These are phyloP conservation scores for Hypotaenidia okinawae DNA, from an alignment of 2,797 vertebrate genomes.

Conservation along the genomic window DNA sequence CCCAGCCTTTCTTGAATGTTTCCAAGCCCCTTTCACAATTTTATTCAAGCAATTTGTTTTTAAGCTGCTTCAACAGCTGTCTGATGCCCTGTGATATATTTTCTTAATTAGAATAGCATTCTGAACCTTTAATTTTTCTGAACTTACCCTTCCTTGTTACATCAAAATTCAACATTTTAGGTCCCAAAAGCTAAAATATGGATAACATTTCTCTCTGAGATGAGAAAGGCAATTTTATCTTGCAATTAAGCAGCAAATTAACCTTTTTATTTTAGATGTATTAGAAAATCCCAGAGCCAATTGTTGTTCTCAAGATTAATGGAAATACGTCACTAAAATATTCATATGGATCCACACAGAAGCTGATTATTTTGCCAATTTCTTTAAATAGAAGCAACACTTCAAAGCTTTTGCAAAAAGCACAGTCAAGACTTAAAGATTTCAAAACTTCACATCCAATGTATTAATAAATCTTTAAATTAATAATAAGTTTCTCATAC, in stretches of 20 bases:
- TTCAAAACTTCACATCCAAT: background rate
- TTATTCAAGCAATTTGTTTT: background rate
- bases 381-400: background rate
- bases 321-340: background rate
- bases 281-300: background rate
- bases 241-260: background rate
- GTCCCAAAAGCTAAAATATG: background rate
- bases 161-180: background rate
- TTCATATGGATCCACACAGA: background rate
- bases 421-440: background rate
- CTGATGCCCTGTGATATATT: background rate
- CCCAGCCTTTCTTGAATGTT: background rate
- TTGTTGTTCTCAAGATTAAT: background rate
- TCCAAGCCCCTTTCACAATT: background rate
- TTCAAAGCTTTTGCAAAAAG: background rate
- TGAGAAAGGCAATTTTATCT: background rate
- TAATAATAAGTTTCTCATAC: slow-evolving; percentile 67
- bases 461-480: background rate
- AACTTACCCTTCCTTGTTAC: background rate
- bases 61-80: background rate
- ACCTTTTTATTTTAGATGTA: background rate
- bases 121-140: background rate
- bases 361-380: background rate
- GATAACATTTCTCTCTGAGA: background rate
- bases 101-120: background rate